Evolutionary conservation across 2,797 vertebrate species (phyloP), one percentile per base, ranked within the genome.

Genomic region (Melanotaenia boesemani): DNA sequence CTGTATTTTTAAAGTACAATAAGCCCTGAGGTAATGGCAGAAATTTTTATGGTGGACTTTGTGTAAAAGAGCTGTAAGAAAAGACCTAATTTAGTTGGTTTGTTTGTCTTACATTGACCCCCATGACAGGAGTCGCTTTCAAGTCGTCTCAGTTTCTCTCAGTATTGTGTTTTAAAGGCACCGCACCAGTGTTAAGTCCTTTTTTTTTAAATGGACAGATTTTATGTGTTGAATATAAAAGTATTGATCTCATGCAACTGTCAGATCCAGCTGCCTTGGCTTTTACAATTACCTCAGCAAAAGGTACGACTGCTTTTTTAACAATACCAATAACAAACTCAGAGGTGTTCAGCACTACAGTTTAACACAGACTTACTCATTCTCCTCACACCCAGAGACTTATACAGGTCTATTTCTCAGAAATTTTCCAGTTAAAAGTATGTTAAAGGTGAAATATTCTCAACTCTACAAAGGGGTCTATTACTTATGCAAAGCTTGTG

Each of bases 371-470:
- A 52, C 58, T 79, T 77, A 50, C 77, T 82, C 58, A 55, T 36
- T 67, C 30, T 52, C 68, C 52, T 67, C 48, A 13, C 34, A 30
- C 39, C 20, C 37, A 20, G 55, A 72, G 67, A 74, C 60, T 62
- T 44, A 39, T n/a, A 61, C 41, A 34, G 16, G 63, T 76, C 70
- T 77, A 37, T 68, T 76, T 76, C 41, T 36, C 24, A 61, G 58
- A 63, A 55, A 37, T 28, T 36, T 22, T 26, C 28, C 39, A 59
- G 59, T 74, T 75, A 22, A 50, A 72, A 58, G 28, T 67, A 67
- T 85, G 59, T 68, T 64, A 79, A 89, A 86, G 77, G 79, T 81
- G 73, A 82, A 67, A 76, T 77, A 71, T 66, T 74, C 46, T 67
- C 48, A 69, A 34, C 48, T 52, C 54, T 41, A 34, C 20, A 63